Evolutionary conservation across 92 coral and sea anemone genomes (phyloP), one percentile per base, ranked within the genome.

Genomic region (Heliopora coerulea): DNA sequence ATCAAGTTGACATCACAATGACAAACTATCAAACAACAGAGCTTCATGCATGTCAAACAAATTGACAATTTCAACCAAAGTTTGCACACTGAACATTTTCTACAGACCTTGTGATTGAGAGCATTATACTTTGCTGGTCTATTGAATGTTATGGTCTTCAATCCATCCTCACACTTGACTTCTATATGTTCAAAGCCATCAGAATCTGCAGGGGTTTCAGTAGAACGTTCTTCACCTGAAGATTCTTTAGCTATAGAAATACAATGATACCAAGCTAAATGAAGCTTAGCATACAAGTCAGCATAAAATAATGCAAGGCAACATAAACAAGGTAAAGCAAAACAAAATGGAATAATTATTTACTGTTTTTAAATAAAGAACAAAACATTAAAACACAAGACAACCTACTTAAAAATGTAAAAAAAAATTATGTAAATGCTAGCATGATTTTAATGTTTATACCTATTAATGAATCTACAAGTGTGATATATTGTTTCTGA

Each of bases 71-170:
- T n/a, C n/a, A n/a, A n/a, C n/a, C n/a, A n/a, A n/a, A n/a, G n/a
- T n/a, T n/a, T n/a, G n/a, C n/a, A n/a, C n/a, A n/a, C n/a, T n/a
- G n/a, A 49, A 72, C 52, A 37, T 8, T 46, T 46, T 46, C 52
- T 6, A 7, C n/a, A 15, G 3, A 91, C 97, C 96, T 91, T 88
- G 87, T 81, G 88, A 34, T 96, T 91, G 30, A 91, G 83, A 4
- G 97, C 96, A 83, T 91, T 91, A 59, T 89, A 91, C 49, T 91
- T 92, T 25, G 85, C 32, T 42, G 96, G 91, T 85, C 97, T 85
- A 83, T 92, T 92, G 52, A 92, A 82, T 21, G 72, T 76, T 67
- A 92, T 85, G 13, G 88, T 87, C 68, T 83, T 96, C 46, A 92
- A 76, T 42, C 92, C 97, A 74, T 73, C 87, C 33, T 89, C 89